Percentiles rank a stretch among this genome's conserved stretches.
These are phyloP conservation scores for Panthera uncia DNA, from an alignment of 2,113 vertebrate genomes.

Conservation along the genomic window DNA sequence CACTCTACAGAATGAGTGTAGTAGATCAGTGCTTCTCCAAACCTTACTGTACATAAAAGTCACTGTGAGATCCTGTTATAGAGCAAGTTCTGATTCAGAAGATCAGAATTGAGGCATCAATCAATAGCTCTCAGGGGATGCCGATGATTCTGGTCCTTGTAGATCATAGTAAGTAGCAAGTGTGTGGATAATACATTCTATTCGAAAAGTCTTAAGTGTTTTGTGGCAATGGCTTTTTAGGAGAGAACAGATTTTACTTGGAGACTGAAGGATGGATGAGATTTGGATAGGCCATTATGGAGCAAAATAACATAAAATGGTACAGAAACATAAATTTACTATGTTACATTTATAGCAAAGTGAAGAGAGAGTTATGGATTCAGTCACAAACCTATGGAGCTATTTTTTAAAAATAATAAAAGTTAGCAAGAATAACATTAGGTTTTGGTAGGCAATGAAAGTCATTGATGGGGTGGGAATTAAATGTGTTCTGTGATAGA, in stretches of 20 bases:
- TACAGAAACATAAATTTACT: neutral
- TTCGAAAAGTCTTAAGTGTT: neutral
- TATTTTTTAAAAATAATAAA: neutral
- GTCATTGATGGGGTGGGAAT: neutral
- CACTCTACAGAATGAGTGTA: neutral
- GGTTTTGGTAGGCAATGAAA: neutral
- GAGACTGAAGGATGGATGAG: neutral
- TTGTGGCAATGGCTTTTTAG: neutral
- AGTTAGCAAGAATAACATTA: neutral
- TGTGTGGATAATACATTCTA: neutral
- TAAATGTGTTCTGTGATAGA: neutral
- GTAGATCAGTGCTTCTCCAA: neutral
- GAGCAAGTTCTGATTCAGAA: neutral
- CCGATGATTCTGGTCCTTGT: neutral
- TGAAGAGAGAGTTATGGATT: neutral
- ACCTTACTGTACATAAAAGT: neutral
- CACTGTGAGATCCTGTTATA: neutral
- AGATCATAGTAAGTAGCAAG: neutral
- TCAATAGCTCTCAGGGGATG: neutral
- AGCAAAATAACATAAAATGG: slow-evolving; percentile 1
- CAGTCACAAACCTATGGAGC: neutral
- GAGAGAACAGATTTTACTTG: neutral
- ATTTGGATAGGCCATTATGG: neutral
- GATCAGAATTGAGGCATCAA: neutral
- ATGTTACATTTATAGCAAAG: neutral